Percentiles rank a stretch among this genome's conserved stretches.
phyloP scores from a whole-genome alignment of 2,888 invertebrate genomes.

The Agelastica alni region DNA sequence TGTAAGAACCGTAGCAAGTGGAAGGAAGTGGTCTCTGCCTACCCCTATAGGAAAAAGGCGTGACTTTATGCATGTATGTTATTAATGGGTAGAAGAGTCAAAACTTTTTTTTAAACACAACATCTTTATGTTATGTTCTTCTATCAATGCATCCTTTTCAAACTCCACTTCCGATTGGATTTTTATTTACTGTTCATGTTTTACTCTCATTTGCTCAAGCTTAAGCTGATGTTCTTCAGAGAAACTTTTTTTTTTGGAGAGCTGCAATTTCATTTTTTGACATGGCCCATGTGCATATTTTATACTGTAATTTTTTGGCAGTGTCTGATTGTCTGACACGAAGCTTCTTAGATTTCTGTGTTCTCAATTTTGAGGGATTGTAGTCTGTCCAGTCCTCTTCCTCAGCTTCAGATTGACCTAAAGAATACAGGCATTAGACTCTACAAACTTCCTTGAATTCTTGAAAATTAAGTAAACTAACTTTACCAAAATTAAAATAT shows the following conservation, averaged over 20 bases:
- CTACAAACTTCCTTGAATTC: slow-evolving; percentile 1
- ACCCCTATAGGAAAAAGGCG: too few relatives aligned
- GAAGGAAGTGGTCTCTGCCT: too few relatives aligned
- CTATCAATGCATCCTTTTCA: slow-evolving; percentile 1
- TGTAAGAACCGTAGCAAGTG: too few relatives aligned
- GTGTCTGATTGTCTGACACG: slow-evolving; percentile 9
- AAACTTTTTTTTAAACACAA: not conserved
- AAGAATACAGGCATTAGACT: slow-evolving; percentile 4
- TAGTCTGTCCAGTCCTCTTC: slow-evolving; percentile 11
- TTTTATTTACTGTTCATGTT: slow-evolving; percentile 8
- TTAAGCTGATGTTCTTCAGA: slow-evolving; percentile 11
- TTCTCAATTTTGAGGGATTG: not conserved
- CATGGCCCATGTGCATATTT: slow-evolving; percentile 12
- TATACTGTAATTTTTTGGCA: slow-evolving; percentile 9
- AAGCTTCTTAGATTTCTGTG: slow-evolving; percentile 9
- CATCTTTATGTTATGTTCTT: slow-evolving; percentile 1
- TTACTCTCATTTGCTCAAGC: slow-evolving; percentile 8
- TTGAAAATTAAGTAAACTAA: not conserved
- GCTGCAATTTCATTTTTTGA: slow-evolving; percentile 10
- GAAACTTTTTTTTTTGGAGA: slow-evolving; percentile 11
- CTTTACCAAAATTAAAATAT: not conserved
- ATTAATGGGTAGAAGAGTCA: not conserved
- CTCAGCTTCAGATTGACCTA: slow-evolving; percentile 1
- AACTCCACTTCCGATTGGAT: slow-evolving; percentile 8
- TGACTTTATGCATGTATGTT: not conserved